Evolutionary conservation across 2,888 invertebrate species (phyloP).

Genomic region (Dicyrtoma fusca): DNA sequence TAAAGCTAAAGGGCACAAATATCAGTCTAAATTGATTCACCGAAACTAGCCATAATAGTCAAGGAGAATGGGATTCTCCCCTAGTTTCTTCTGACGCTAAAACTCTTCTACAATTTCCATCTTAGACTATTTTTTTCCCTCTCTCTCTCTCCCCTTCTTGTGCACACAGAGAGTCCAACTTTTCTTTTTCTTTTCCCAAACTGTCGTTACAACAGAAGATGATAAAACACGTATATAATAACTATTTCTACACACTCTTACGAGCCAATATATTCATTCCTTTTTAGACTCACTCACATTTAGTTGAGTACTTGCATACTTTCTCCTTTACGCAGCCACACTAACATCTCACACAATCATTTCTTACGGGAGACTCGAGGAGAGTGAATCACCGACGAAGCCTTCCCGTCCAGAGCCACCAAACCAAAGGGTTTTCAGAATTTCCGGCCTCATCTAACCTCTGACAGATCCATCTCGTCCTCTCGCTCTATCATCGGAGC

Average conservation of each 20-base stretch:
- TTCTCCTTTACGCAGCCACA: background rate
- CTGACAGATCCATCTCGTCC: constrained; percentile 14
- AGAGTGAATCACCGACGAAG: background rate
- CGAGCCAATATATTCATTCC: background rate
- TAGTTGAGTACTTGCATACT: background rate
- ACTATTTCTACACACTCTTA: background rate
- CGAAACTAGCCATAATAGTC: constrained; percentile 40
- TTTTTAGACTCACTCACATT: background rate
- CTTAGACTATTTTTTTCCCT: background rate
- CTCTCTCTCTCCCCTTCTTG: constrained; percentile 1
- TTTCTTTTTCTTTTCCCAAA: constrained; percentile 11
- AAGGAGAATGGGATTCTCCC: constrained; percentile 38
- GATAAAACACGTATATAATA: constrained; percentile 20
- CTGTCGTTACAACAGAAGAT: constrained; percentile 10
- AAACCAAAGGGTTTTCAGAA: constrained; percentile 10
- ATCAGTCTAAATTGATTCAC: constrained; percentile 42
- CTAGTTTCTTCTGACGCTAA: constrained; percentile 2
- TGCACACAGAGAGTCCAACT: constrained; percentile 6
- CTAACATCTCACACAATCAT: background rate
- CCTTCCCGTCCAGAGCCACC: no score
- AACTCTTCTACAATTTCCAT: background rate
- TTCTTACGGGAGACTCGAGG: no score
- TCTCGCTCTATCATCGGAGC: background rate
- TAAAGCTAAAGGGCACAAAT: constrained; percentile 38
- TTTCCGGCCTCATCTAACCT: constrained; percentile 24